phyloP scores from a whole-genome alignment of 2,113 vertebrate species.

The Barbus barbus region DNA sequence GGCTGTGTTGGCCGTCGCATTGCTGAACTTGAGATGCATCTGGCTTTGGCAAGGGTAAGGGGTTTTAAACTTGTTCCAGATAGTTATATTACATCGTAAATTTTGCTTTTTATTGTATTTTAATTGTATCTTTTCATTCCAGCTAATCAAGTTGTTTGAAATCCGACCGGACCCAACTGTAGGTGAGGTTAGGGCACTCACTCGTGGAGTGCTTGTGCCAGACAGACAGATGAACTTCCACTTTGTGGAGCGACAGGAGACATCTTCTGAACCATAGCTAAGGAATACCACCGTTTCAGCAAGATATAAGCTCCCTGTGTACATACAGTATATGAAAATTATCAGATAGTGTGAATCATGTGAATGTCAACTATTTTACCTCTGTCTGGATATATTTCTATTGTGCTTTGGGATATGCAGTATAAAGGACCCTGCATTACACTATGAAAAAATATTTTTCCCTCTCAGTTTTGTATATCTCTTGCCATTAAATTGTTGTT shows the following conservation, averaged over 20 bases:
- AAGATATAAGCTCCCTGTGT: neutral
- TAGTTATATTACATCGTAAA: neutral
- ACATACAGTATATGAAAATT: neutral
- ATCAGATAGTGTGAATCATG: neutral
- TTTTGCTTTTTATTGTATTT: neutral
- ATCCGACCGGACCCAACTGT: conserved; percentile 66
- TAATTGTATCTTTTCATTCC: conserved; percentile 5
- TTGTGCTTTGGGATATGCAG: neutral
- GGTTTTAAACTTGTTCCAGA: neutral
- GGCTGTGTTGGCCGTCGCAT: conserved; percentile 76
- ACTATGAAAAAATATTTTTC: neutral
- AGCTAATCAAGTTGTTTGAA: conserved; percentile 75
- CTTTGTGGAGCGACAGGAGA: conserved; percentile 66
- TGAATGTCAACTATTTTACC: neutral
- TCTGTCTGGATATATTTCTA: neutral
- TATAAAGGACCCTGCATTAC: neutral
- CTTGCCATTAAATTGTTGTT: neutral
- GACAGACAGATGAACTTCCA: conserved; percentile 69
- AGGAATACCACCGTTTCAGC: neutral
- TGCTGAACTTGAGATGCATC: conserved; percentile 80
- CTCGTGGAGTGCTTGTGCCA: conserved; percentile 69
- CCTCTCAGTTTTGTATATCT: neutral
- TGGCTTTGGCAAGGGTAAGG: conserved; percentile 71
- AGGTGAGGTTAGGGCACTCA: conserved; percentile 66
- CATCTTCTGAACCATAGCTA: neutral